Evolutionary conservation across 1,140 invertebrate species (phyloP).

Genomic region (Macrobrachium rosenbergii): DNA sequence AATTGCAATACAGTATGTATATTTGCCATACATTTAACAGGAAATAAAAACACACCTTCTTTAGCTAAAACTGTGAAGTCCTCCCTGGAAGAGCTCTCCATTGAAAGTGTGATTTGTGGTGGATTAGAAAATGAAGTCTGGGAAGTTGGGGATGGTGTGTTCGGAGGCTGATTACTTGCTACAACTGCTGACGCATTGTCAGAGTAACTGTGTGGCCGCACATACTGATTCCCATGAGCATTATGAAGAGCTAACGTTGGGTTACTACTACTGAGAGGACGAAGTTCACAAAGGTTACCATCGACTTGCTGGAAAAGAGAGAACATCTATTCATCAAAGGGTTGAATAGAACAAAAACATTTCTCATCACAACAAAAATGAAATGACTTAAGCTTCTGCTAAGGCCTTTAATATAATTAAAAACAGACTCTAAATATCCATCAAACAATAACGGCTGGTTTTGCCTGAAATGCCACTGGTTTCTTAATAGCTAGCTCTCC

Average conservation of each 20-base stretch:
- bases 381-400: too few species aligned
- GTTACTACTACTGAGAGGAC: slow-evolving; percentile 64
- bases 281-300: slow-evolving; percentile 62
- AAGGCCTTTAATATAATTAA: too few species aligned
- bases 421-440: too few species aligned
- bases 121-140: slow-evolving; percentile 40
- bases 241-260: slow-evolving; percentile 53
- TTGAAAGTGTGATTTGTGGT: slow-evolving; percentile 51
- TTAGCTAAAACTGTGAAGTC: slow-evolving; percentile 63
- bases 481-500: too few species aligned
- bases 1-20: too few species aligned
- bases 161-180: slow-evolving; percentile 39
- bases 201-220: slow-evolving; percentile 64
- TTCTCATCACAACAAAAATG: too few species aligned
- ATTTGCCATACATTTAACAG: neutral
- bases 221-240: slow-evolving; percentile 42
- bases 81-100: slow-evolving; percentile 50
- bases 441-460: too few species aligned
- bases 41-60: slow-evolving; percentile 42
- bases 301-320: slow-evolving; percentile 50
- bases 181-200: slow-evolving; percentile 52
- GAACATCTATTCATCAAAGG: neutral
- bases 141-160: slow-evolving; percentile 41
- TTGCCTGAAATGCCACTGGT: too few species aligned
- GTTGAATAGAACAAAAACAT: too few species aligned